phyloP scores from a whole-genome alignment of 2,797 vertebrate species.

The Pipistrellus kuhlii region DNA sequence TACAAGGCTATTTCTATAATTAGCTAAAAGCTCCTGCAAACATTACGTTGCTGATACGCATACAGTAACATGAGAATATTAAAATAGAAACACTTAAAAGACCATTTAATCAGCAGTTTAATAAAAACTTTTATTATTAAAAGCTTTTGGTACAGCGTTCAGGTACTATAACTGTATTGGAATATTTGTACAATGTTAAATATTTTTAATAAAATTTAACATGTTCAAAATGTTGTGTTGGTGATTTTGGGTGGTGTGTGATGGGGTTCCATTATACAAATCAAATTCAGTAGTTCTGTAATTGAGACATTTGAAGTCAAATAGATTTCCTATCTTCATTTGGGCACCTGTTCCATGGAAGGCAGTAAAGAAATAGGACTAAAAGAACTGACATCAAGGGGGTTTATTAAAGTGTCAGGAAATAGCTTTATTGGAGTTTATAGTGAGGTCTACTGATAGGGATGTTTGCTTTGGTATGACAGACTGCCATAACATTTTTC shows the following conservation, averaged over 20 bases:
- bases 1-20: slow-evolving; percentile 62
- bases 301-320: slow-evolving; percentile 41
- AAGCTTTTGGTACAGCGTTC: slow-evolving; percentile 80
- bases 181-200: slow-evolving; percentile 83
- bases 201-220: slow-evolving; percentile 84
- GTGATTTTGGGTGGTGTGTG: slow-evolving; percentile 81
- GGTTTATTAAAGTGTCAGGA: slow-evolving; percentile 32
- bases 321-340: slow-evolving; percentile 38
- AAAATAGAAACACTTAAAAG: slow-evolving; percentile 68
- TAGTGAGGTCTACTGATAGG: not conserved
- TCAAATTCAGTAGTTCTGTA: slow-evolving; percentile 41
- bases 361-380: slow-evolving; percentile 19
- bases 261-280: slow-evolving; percentile 65
- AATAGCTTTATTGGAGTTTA: slow-evolving; percentile 21
- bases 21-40: slow-evolving; percentile 59
- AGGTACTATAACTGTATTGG: slow-evolving; percentile 81
- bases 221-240: slow-evolving; percentile 84
- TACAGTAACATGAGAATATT: slow-evolving; percentile 57
- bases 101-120: slow-evolving; percentile 72
- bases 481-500: slow-evolving; percentile 38
- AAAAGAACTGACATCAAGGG: slow-evolving; percentile 10
- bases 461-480: slow-evolving; percentile 44
- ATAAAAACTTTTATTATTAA: too few species aligned
- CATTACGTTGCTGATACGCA: slow-evolving; percentile 53
- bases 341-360: not conserved